These are phyloP conservation scores for Apocrypta bakeri DNA, from an alignment of 1,140 invertebrate species.

Conservation along the genomic window DNA sequence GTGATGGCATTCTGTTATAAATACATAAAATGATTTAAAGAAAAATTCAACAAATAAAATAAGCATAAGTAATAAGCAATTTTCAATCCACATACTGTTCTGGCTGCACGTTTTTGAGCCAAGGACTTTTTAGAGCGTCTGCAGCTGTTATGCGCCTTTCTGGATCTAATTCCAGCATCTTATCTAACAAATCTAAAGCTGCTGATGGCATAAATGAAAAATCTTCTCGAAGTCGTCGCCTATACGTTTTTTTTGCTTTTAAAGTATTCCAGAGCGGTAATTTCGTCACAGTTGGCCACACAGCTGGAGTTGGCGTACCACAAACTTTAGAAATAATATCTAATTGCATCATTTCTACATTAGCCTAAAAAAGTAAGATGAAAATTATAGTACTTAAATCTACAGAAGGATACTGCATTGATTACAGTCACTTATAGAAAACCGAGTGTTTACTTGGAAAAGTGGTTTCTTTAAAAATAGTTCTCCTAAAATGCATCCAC, in stretches of 20 bases:
- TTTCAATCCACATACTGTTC: conserved; percentile 82
- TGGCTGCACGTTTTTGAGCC: conserved; percentile 94
- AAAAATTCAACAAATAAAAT: background rate
- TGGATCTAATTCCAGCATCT: conserved; percentile 97
- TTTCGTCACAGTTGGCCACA: conserved; percentile 98
- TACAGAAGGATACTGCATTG: background rate
- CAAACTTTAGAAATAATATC: conserved; percentile 96
- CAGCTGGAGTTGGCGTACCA: conserved; percentile 96
- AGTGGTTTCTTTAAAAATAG: conserved; percentile 97
- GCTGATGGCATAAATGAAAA: conserved; percentile 92
- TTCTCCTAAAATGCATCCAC: conserved; percentile 99
- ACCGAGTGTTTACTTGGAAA: conserved; percentile 83
- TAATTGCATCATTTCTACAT: conserved; percentile 93
- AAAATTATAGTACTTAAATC: background rate
- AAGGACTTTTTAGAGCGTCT: conserved; percentile 94
- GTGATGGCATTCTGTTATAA: conserved; percentile 83
- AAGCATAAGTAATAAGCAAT: conserved; percentile 58
- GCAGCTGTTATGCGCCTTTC: conserved; percentile 94
- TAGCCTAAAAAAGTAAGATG: conserved; percentile 83
- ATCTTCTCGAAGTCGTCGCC: conserved; percentile 92
- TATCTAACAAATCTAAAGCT: conserved; percentile 95
- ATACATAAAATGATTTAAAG: conserved; percentile 28
- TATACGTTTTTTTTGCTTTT: conserved; percentile 93
- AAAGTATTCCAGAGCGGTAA: conserved; percentile 94
- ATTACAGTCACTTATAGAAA: background rate